Conservation (phyloP, 92 coral and sea anemone species). For the Palythoa heliodiscus region DNA sequence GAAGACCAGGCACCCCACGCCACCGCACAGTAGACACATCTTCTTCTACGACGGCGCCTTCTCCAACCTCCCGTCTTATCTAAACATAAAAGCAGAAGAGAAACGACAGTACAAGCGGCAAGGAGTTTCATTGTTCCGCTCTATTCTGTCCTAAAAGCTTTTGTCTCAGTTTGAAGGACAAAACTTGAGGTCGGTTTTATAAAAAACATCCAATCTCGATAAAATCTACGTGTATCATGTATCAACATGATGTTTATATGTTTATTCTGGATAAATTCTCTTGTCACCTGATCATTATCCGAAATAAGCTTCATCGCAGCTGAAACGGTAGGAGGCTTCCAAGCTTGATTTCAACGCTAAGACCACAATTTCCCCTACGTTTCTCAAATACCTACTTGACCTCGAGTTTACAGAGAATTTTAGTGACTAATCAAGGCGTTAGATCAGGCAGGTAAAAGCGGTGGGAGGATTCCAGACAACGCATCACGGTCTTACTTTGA, state of each 20-base stretch:
- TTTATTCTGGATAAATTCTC: background rate
- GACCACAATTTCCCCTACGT: background rate
- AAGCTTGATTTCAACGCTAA: background rate
- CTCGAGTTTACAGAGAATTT: too few relatives aligned
- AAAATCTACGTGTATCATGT: too few relatives aligned
- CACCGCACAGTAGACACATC: conserved; percentile 27
- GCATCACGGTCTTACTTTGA: too few relatives aligned
- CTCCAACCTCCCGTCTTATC: conserved; percentile 32
- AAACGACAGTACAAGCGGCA: background rate
- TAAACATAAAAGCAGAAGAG: background rate
- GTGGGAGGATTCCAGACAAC: too few relatives aligned
- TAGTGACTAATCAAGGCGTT: too few relatives aligned
- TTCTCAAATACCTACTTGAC: background rate
- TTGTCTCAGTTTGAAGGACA: background rate
- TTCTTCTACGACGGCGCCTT: conserved; percentile 43
- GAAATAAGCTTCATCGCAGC: background rate
- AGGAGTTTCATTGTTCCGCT: background rate
- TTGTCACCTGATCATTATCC: background rate
- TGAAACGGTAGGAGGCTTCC: background rate
- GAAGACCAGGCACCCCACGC: conserved; percentile 51
- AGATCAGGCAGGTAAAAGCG: too few relatives aligned
- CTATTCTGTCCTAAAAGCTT: background rate
- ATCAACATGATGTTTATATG: background rate
- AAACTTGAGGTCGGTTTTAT: background rate
- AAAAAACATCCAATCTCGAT: too few relatives aligned